Base-by-base conservation (phyloP, 2,888 invertebrate species). In the Volucella zonaria region DNA sequence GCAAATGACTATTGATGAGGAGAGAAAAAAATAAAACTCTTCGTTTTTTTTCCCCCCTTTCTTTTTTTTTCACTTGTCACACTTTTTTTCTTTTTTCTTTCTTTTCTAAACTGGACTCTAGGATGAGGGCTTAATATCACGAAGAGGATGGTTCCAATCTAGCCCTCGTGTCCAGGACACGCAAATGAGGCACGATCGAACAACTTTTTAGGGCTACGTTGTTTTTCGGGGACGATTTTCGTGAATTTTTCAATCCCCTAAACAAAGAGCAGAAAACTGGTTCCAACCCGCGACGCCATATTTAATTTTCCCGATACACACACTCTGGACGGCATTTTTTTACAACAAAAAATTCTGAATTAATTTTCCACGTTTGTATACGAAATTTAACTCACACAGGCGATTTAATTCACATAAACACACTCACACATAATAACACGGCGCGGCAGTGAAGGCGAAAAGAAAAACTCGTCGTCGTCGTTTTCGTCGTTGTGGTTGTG, bases 251-350 rank as follows among this genome's bases (percentile, higher is more conserved):
- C 86, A 95, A 95, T 95, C 95, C 95, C 95, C 95, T 95, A 94
- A 95, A 94, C 95, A 95, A 88, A 86, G 94, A 95, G 94, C 95
- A 87, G 74, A 86, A 88, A 87, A 88, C 88, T 87, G 87, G 88
- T 88, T 87, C 94, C 94, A 94, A 94, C 94, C 95, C 94, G 93
- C 94, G 94, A 95, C 94, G 95, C 96, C 96, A 96, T 95, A 95
- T 95, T 95, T 94, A 94, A 94, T 94, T 94, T 87, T 86, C 79
- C 82, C 79, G 67, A 86, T 83, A 83, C 82, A 86, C 86, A 86
- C 83, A 86, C 86, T 73, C 38, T 79, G 75, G 78, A 82, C 81
- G 77, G 77, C 78, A 82, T 81, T 82, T 82, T 70, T 82, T 85
- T 68, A 70, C 64, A 79, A 75, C 61, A 75, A 85, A 73, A 77